Evolutionary conservation across 2,113 vertebrate genomes (phyloP).

Genomic region (Scopus umbretta): DNA sequence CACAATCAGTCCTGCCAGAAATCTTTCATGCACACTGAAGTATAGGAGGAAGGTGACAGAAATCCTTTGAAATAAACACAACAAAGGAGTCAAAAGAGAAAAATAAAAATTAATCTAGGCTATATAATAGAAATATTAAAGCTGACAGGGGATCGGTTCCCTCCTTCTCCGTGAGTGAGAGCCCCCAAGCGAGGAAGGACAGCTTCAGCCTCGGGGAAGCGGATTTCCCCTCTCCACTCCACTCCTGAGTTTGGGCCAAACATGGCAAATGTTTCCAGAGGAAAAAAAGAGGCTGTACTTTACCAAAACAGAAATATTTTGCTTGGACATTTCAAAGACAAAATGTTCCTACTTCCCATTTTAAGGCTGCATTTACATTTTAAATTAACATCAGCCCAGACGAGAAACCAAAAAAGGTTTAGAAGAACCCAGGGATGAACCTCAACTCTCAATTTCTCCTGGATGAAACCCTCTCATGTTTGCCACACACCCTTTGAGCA

Average conservation of each 20-base stretch:
- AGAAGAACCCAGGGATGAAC: background rate
- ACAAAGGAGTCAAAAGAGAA: background rate
- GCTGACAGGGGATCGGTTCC: background rate
- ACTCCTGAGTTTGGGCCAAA: background rate
- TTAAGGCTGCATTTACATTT: background rate
- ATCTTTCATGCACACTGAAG: background rate
- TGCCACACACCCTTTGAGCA: background rate
- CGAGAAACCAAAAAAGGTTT: background rate
- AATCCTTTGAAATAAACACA: conserved; percentile 35
- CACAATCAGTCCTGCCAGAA: background rate
- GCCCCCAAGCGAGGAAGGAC: background rate
- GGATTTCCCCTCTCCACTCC: background rate
- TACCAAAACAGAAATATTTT: background rate
- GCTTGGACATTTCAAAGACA: background rate
- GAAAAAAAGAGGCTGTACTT: background rate
- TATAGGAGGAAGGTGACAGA: background rate
- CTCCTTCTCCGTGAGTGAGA: accelerated
- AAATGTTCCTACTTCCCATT: background rate
- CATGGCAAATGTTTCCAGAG: background rate
- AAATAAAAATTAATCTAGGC: conserved; percentile 12
- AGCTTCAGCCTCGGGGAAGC: background rate
- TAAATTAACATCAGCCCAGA: background rate
- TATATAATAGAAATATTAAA: background rate
- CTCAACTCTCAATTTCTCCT: background rate
- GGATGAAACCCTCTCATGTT: background rate